Evolutionary conservation across 2,888 invertebrate species (phyloP).

Genomic region (Drosophila falleni): DNA sequence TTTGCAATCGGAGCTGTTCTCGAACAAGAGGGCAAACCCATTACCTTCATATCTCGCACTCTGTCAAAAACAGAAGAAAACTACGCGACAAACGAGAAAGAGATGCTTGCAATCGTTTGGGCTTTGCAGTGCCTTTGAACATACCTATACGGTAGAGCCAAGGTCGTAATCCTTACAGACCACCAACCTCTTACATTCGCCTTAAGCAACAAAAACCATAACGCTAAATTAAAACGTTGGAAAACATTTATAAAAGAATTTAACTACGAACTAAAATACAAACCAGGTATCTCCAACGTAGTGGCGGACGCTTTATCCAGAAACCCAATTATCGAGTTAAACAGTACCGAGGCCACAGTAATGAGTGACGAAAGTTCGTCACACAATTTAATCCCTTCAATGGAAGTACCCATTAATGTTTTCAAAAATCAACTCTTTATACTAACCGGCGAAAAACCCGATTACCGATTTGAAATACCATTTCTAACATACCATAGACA

Average conservation of each 20-base stretch:
- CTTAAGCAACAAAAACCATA: constrained; percentile 24
- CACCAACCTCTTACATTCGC: too few species aligned
- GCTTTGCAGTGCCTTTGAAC: too few species aligned
- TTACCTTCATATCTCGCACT: constrained; percentile 21
- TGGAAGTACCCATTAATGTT: constrained; percentile 11
- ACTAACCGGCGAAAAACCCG: too few species aligned
- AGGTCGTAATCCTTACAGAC: constrained; percentile 10
- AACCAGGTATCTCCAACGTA: constrained; percentile 49
- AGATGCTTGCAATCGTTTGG: too few species aligned
- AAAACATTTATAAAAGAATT: constrained; percentile 41
- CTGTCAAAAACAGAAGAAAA: constrained; percentile 10
- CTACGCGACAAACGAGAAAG: too few species aligned
- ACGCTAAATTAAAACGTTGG: constrained; percentile 47
- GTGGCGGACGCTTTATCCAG: constrained; percentile 31
- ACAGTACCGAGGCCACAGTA: constrained; percentile 21
- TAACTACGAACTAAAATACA: constrained; percentile 73
- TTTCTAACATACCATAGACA: too few species aligned
- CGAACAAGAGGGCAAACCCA: constrained; percentile 3
- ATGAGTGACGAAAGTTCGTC: constrained; percentile 49
- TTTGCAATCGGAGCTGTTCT: constrained; percentile 1
- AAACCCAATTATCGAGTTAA: constrained; percentile 20
- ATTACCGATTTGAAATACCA: too few species aligned
- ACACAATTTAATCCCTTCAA: constrained; percentile 32
- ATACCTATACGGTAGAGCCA: constrained; percentile 76
- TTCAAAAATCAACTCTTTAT: too few species aligned